A percentile compares a stretch with the other conserved stretches of the same genome.
These are phyloP conservation scores for Sardina pilchardus DNA, from an alignment of 2,113 vertebrate species.

Conservation along the genomic window DNA sequence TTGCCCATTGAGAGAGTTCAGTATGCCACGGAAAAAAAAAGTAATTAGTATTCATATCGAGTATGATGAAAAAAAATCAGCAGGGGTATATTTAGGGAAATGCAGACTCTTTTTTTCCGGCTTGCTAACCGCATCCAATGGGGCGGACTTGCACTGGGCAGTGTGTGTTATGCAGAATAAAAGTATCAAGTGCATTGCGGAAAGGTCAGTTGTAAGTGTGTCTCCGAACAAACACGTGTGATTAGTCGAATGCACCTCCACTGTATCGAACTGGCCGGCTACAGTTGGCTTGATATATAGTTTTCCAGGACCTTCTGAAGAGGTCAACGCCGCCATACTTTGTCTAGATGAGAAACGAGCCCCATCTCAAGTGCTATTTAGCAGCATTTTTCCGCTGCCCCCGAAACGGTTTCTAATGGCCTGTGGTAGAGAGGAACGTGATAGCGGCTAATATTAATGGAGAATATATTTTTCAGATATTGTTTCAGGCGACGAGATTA, in stretches of 20 bases:
- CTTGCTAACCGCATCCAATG: background rate
- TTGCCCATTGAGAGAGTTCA: slow-evolving; percentile 6
- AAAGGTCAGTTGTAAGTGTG: slow-evolving; percentile 78
- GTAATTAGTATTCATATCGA: background rate
- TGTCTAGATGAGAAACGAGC: slow-evolving; percentile 74
- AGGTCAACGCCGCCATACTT: slow-evolving; percentile 74
- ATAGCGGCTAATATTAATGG: slow-evolving; percentile 63
- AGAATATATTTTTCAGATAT: slow-evolving; percentile 59
- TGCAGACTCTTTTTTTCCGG: background rate
- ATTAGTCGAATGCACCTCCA: slow-evolving; percentile 77
- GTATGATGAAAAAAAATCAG: background rate
- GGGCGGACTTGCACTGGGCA: slow-evolving; percentile 49
- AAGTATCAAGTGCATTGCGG: slow-evolving; percentile 65
- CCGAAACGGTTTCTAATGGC: slow-evolving; percentile 71
- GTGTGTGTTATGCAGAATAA: slow-evolving; percentile 71
- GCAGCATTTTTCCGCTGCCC: slow-evolving; percentile 68
- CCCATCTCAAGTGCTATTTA: slow-evolving; percentile 70
- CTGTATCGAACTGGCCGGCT: slow-evolving; percentile 74
- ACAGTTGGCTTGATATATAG: slow-evolving; percentile 75
- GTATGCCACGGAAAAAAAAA: background rate
- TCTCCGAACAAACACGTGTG: slow-evolving; percentile 74
- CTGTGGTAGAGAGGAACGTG: slow-evolving; percentile 49
- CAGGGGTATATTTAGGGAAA: slow-evolving; percentile 6
- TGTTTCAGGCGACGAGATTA: slow-evolving; percentile 44
- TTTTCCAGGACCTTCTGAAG: slow-evolving; percentile 70